Percentiles rank a stretch among this genome's conserved stretches.
Conservation (phyloP, 2,113 vertebrate species). For the Hippocampus zosterae region DNA sequence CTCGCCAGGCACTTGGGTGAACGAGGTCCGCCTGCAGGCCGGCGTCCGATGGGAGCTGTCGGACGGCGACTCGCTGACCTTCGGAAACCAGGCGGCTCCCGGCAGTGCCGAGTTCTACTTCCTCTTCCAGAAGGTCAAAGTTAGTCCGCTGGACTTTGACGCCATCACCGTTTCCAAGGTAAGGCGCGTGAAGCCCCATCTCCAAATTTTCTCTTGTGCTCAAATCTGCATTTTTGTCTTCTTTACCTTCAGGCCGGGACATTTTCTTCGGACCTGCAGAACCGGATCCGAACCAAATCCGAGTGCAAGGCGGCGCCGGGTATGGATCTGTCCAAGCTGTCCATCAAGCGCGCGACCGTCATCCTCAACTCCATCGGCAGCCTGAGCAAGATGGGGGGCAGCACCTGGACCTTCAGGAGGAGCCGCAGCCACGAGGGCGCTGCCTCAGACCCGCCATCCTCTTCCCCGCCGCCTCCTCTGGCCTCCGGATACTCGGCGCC, state of each 20-base stretch:
- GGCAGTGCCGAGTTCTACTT: conserved; percentile 83
- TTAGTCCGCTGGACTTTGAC: conserved; percentile 85
- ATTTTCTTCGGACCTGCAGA: conserved; percentile 71
- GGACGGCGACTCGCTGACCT: conserved; percentile 82
- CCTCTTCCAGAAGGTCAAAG: conserved; percentile 86
- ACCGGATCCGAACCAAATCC: conserved; percentile 63
- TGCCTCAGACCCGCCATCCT: conserved; percentile 41
- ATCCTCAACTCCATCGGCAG: conserved; percentile 91
- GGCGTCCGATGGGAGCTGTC: conserved; percentile 76
- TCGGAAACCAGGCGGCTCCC: conserved; percentile 67
- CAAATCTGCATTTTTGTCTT: not conserved
- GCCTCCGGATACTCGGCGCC: conserved; percentile 39
- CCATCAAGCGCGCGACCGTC: conserved; percentile 78
- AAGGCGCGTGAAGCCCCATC: not conserved
- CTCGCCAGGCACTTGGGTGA: conserved; percentile 82
- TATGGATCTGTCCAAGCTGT: conserved; percentile 67
- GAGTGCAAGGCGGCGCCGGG: conserved; percentile 59
- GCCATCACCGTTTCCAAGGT: conserved; percentile 83
- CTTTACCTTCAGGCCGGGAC: conserved; percentile 58
- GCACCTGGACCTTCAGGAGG: conserved; percentile 76
- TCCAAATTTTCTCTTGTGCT: too few relatives aligned
- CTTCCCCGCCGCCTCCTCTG: conserved; percentile 33
- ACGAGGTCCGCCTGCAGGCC: conserved; percentile 77
- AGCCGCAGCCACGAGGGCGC: conserved; percentile 54
- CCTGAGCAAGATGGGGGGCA: conserved; percentile 82